Base-by-base conservation (phyloP, 1,140 invertebrate genomes). In the Zaprionus tsacasi region DNA sequence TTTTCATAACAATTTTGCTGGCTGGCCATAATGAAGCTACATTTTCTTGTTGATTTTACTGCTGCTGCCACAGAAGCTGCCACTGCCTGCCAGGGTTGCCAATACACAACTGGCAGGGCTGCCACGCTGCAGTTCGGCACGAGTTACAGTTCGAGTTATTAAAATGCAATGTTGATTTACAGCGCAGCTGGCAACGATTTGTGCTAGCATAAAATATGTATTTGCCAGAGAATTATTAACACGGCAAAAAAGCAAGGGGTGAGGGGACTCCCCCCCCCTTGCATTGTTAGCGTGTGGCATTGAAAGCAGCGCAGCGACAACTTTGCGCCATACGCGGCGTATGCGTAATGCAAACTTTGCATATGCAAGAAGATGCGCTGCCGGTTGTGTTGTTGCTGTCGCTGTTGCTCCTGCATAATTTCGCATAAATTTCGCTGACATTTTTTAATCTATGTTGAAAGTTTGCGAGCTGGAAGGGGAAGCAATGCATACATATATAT, bases 391-490 rank as follows among this genome's bases (percentile, higher is more conserved):
- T 58, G 55, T 12, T 33, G 52, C 17, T 69, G 17, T 7, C 59
- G 21, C 7, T 27, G 59, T 36, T 66, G 48, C 59, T 79, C 48
- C 38, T 83, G 80, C 85, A 88, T 88, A 89, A 88, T 88, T 89
- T 66, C 77, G 78, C 80, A 87, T 83, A 89, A 76, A 88, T 88
- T 87, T 45, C 74, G 78, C 54, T 88, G 83, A 83, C 83, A 81
- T 88, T 88, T 87, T 88, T 88, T 89, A 88, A 88, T 88, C 83
- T 88, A 83, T 78, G 83, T 75, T 75, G 73, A 89, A 88, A 88
- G 77, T 83, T 89, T 83, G 59, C n/a, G n/a, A n/a, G n/a, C n/a
- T n/a, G n/a, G n/a, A n/a, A n/a, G n/a, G n/a, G n/a, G n/a, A n/a
- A n/a, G n/a, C n/a, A n/a, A n/a, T n/a, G n/a, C n/a, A n/a, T n/a